Evolutionary conservation across 2,113 vertebrate species (phyloP), one percentile per base, ranked within the genome.

Genomic region (human): DNA sequence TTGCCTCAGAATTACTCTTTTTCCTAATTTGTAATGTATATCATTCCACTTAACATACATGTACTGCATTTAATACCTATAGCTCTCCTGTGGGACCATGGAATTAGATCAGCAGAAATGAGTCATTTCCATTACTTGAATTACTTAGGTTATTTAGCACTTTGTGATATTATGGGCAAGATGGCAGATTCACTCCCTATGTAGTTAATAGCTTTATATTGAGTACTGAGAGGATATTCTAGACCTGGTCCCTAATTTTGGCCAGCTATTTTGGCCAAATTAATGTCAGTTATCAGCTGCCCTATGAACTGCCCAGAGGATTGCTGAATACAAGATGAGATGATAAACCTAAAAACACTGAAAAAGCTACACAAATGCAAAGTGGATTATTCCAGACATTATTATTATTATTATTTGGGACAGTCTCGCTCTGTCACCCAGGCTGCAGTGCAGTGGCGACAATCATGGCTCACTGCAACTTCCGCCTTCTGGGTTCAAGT

Each of bases 111-210:
- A 78, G 52, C 64, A 94, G 40, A 89, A 87, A 12, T 80, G 90
- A 96, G 55, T 92, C 35, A 50, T 94, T 97, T 97, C 57, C 30
- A 22, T 94, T 72, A 52, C 96, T 59, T 92, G 70, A 93, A 92
- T 85, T 79, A 78, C 20, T 88, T 70, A 13, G 43, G 20, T 89
- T 92, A 57, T 81, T 86, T 90, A 89, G 40, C 20, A 80, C 30
- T 79, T 88, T 48, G 59, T 82, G 45, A 81, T 73, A 81, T 78
- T 91, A 48, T 40, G 43, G 80, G 38, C 10, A 9, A 23, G 18
- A 52, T 64, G 70, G 38, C 35, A 83, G 14, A 73, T 50, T 94
- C 50, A 45, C 6, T 97, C 4, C 38, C 25, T 96, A 11, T 79
- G 25, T 23, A 86, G 25, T 92, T 78, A 78, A 30, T 64, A 91